Base-by-base conservation (phyloP, 2,797 vertebrate genomes). In the Myotis myotis region DNA sequence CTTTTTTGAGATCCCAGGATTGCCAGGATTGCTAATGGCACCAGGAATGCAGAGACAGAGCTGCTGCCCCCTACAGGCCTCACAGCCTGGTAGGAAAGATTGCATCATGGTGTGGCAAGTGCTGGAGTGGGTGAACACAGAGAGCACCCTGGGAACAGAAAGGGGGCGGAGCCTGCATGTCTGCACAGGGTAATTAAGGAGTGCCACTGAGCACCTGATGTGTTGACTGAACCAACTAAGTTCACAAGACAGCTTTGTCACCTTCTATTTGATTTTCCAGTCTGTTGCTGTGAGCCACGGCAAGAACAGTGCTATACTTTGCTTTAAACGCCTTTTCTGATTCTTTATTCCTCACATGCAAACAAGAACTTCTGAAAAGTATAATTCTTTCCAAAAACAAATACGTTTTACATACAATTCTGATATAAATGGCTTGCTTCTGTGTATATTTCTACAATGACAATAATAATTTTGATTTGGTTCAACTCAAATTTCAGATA, bases 401-500 rank as follows among this genome's bases (percentile, higher is more conserved):
- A 53, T 55, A 47, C 1, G 3, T 3, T 82, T 76, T 70, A 70
- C 20, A 49, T 60, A 83, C 70, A 83, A 90, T 74, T 83, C 49
- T 64, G 68, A 74, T 78, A 83, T 62, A 74, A 74, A 68, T 79
- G 41, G 13, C 36, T 95, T 78, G 51, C n/a, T 76, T 92, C 20
- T 83, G 19, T 78, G 44, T 62, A 33, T 47, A 51, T 70, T 76
- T 86, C 72, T 85, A 79, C 47, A 20, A 60, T 82, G 75, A 86
- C 19, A 85, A 23, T 78, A 91, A 79, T 89, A 71, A 87, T 92
- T 92, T 57, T 83, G 10, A 93, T 49, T 83, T 49, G 68, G 7
- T 74, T 74, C 71, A 64, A 87, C n/a, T 79, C 8, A 41, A 60
- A 60, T 62, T 47, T 83, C 25, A 70, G 44, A 53, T 68, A 87